Conservation (phyloP, 2,888 invertebrate genomes). For the Drosophila pseudotakahashii region DNA sequence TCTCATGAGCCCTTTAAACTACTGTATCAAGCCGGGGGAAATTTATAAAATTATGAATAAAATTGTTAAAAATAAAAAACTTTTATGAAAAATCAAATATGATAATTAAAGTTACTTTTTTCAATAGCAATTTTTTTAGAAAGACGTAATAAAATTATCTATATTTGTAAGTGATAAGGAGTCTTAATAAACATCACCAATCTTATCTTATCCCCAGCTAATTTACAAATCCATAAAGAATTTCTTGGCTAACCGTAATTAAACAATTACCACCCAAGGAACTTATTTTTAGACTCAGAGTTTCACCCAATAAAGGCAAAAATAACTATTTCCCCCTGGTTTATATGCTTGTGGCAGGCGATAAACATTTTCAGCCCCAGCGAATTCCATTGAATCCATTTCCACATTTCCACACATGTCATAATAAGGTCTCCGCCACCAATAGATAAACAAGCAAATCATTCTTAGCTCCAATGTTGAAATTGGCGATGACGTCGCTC, state of each 20-base stretch:
- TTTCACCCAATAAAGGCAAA: conserved; percentile 22
- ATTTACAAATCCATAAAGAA: background rate
- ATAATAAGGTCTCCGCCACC: conserved; percentile 41
- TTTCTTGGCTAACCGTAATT: background rate
- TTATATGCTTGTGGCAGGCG: conserved; percentile 27
- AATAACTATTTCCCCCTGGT: conserved; percentile 16
- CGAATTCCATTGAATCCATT: conserved; percentile 11
- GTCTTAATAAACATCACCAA: too few species aligned
- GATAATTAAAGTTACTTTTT: too few species aligned
- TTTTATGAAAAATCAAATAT: too few species aligned
- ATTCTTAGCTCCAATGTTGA: conserved; percentile 25
- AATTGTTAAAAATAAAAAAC: too few species aligned
- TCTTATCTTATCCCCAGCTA: background rate
- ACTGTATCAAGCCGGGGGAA: too few species aligned
- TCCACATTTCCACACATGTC: conserved; percentile 38
- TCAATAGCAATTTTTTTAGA: too few species aligned
- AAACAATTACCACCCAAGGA: conserved; percentile 13
- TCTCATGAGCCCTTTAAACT: background rate
- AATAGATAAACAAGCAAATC: conserved; percentile 38
- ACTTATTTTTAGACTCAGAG: background rate
- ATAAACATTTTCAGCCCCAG: conserved; percentile 26
- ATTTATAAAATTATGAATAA: too few species aligned
- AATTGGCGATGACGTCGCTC: conserved; percentile 67
- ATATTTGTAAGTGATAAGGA: too few species aligned
- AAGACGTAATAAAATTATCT: too few species aligned